Evolutionary conservation across 2,888 invertebrate genomes (phyloP).

Genomic region (Coleophora deauratella): DNA sequence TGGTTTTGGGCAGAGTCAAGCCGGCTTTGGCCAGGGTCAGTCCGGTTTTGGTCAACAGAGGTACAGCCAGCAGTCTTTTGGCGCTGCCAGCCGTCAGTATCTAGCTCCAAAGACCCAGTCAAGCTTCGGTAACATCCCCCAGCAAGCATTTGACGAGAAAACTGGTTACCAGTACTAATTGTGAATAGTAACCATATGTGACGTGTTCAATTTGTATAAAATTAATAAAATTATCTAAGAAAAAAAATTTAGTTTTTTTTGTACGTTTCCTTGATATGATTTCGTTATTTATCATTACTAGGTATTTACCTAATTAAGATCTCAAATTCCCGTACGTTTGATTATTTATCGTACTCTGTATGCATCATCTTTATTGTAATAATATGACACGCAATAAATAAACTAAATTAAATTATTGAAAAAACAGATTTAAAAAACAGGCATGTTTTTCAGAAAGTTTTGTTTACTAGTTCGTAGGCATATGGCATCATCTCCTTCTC

Average conservation of each 20-base stretch:
- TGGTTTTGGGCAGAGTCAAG: conserved; percentile 6
- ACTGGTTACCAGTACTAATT: conserved; percentile 55
- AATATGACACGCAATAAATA: no score
- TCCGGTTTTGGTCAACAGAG: conserved; percentile 11
- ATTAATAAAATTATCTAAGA: conserved; percentile 6
- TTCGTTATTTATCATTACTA: no score
- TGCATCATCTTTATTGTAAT: no score
- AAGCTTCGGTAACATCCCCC: conserved; percentile 38
- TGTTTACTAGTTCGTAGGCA: no score
- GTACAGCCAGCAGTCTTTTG: conserved; percentile 15
- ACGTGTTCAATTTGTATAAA: conserved; percentile 10
- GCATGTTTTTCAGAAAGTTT: no score
- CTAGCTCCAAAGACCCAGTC: conserved; percentile 39
- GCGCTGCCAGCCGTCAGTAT: conserved; percentile 48
- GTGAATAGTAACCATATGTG: conserved; percentile 12
- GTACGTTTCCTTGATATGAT: neutral
- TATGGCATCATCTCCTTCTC: no score
- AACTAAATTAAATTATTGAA: no score
- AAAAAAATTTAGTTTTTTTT: neutral
- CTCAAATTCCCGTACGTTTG: no score
- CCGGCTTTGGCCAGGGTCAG: conserved; percentile 3
- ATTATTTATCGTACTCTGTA: no score
- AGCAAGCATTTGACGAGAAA: conserved; percentile 55
- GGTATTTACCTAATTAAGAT: no score
- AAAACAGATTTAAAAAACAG: no score